Conservation (phyloP, 2,888 invertebrate genomes). For the Teleogryllus oceanicus region DNA sequence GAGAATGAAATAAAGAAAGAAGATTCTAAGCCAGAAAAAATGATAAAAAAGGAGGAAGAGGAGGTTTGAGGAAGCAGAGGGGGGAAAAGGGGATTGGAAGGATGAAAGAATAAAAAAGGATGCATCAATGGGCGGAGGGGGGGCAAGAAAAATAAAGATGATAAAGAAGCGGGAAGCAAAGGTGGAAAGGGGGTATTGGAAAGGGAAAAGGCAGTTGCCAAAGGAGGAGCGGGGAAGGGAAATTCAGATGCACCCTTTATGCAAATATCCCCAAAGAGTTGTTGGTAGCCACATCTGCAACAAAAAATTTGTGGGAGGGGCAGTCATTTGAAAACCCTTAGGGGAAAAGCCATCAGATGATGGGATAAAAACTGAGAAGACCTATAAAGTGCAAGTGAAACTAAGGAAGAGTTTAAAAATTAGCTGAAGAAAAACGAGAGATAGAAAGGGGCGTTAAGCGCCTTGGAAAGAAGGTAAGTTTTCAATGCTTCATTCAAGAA, state of each 20-base stretch:
- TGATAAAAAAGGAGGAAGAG: constrained; percentile 25
- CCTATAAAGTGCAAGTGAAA: constrained; percentile 70
- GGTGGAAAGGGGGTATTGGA: constrained; percentile 36
- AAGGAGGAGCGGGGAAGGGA: background rate
- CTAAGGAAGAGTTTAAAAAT: constrained; percentile 77
- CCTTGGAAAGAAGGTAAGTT: constrained; percentile 60
- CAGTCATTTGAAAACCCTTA: constrained; percentile 70
- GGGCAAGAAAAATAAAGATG: constrained; percentile 28
- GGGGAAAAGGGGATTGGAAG: constrained; percentile 47
- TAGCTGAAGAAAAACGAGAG: constrained; percentile 59
- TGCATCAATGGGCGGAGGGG: constrained; percentile 30
- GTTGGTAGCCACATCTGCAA: constrained; percentile 79
- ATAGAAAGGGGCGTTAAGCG: constrained; percentile 69
- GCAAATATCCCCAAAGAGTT: constrained; percentile 27
- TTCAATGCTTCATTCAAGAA: too few species aligned
- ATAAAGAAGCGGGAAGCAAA: constrained; percentile 34
- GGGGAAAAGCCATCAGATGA: constrained; percentile 68
- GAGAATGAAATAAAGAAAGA: background rate
- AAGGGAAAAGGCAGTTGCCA: constrained; percentile 22
- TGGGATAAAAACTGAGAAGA: constrained; percentile 72
- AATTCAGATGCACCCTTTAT: background rate
- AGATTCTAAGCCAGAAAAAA: background rate
- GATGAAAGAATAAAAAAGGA: constrained; percentile 44
- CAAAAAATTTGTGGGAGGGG: constrained; percentile 61
- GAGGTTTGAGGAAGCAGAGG: constrained; percentile 34